Percentiles rank a stretch among this genome's conserved stretches.
Conservation (phyloP, 1,140 invertebrate genomes). For the Caenorhabditis brenneri region DNA sequence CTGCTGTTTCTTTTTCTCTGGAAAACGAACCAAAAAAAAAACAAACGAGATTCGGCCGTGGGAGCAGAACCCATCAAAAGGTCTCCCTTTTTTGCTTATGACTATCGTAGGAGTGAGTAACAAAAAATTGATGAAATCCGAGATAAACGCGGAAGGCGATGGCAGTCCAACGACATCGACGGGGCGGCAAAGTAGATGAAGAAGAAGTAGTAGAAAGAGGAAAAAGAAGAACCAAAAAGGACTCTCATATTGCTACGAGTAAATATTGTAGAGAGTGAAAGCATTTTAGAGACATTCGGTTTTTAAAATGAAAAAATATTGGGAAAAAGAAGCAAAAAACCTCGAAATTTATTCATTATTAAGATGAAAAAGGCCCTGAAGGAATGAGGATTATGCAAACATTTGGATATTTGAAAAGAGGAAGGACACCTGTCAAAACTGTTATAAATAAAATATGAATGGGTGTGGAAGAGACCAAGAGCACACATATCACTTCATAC, state of each 20-base stretch:
- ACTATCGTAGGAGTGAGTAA: slow-evolving; percentile 33
- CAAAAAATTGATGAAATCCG: slow-evolving; percentile 42
- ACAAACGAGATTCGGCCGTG: slow-evolving; percentile 11
- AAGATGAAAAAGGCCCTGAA: slow-evolving; percentile 8
- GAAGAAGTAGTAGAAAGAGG: neutral
- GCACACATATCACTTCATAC: neutral
- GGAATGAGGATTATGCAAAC: slow-evolving; percentile 2
- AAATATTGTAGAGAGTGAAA: neutral
- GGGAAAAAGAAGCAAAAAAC: neutral
- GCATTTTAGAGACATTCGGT: neutral
- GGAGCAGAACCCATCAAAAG: slow-evolving; percentile 24
- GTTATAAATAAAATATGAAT: slow-evolving; percentile 21
- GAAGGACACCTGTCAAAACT: slow-evolving; percentile 35
- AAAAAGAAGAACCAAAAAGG: neutral
- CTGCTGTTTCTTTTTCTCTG: slow-evolving; percentile 27
- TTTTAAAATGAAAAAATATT: slow-evolving; percentile 20
- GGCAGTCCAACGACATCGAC: neutral
- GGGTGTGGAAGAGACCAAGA: neutral
- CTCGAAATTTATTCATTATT: neutral
- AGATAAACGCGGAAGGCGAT: slow-evolving; percentile 34
- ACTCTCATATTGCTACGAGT: slow-evolving; percentile 38
- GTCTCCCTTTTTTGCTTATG: neutral
- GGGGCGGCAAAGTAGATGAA: too few relatives aligned
- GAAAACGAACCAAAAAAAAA: neutral
- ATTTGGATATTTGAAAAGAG: neutral